These are phyloP conservation scores for Triplophysa dalaica DNA, from an alignment of 2,113 vertebrate species.

Conservation along the genomic window DNA sequence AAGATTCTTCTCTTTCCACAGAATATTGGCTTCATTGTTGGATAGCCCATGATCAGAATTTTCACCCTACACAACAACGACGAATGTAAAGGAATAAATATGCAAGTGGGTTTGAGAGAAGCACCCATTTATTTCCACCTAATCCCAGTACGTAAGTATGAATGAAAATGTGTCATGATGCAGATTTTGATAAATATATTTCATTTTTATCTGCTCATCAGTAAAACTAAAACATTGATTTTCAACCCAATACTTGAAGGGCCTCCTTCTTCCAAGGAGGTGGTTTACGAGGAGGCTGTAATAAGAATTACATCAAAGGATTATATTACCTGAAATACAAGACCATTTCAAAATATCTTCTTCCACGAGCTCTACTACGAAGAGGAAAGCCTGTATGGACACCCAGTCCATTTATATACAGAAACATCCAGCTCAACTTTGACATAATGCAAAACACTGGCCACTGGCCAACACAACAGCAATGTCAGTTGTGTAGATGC, in stretches of 20 bases:
- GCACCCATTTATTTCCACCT: neutral
- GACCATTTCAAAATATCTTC: neutral
- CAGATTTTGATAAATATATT: neutral
- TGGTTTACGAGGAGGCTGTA: neutral
- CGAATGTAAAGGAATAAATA: slow-evolving; percentile 48
- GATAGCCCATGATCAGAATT: slow-evolving; percentile 21
- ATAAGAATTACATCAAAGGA: neutral
- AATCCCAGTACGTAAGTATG: neutral
- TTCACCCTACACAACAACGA: slow-evolving; percentile 28
- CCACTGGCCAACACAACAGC: neutral
- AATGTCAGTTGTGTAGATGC: neutral
- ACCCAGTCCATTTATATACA: neutral
- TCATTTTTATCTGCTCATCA: neutral
- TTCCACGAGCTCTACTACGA: neutral
- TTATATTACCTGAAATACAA: neutral
- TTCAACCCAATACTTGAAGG: neutral
- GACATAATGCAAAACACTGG: neutral
- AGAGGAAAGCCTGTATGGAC: neutral
- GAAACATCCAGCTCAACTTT: slow-evolving; percentile 7
- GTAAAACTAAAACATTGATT: neutral
- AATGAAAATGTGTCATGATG: neutral
- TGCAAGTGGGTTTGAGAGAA: neutral
- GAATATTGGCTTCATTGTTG: slow-evolving; percentile 28
- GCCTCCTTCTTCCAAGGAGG: neutral
- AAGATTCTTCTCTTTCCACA: slow-evolving; percentile 46